phyloP scores from a whole-genome alignment of 2,888 invertebrate species.

The Stomorhina lunata region DNA sequence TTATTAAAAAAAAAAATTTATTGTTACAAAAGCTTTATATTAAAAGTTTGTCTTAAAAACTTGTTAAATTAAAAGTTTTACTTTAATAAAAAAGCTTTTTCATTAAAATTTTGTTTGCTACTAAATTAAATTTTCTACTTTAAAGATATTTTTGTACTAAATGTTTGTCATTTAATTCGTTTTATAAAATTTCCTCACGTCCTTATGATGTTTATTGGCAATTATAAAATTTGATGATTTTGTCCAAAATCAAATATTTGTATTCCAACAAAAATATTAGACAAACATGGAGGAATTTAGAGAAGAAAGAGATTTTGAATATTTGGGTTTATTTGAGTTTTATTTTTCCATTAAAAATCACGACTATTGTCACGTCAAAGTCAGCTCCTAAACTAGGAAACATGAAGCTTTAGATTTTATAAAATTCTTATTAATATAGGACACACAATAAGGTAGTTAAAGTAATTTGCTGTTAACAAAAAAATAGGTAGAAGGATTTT shows the following conservation, averaged over 20 bases:
- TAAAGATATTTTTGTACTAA: too few relatives aligned
- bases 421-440: not conserved
- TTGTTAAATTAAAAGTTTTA: too few relatives aligned
- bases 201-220: not conserved
- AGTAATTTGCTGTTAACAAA: too few relatives aligned
- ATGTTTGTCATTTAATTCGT: too few relatives aligned
- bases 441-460: too few relatives aligned
- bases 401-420: not conserved
- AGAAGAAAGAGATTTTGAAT: not conserved
- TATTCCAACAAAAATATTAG: not conserved
- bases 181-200: not conserved
- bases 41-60: too few relatives aligned
- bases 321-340: not conserved
- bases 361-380: constrained; percentile 5
- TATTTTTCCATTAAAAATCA: not conserved
- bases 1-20: too few relatives aligned
- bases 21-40: too few relatives aligned
- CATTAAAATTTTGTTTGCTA: too few relatives aligned
- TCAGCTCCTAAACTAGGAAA: not conserved
- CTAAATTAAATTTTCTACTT: too few relatives aligned
- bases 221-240: constrained; percentile 10
- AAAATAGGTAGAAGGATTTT: too few relatives aligned
- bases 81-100: too few relatives aligned
- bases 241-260: constrained; percentile 16
- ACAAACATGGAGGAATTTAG: not conserved